Base-by-base conservation (phyloP, 2,888 invertebrate genomes). In the Drosophila conformis region DNA sequence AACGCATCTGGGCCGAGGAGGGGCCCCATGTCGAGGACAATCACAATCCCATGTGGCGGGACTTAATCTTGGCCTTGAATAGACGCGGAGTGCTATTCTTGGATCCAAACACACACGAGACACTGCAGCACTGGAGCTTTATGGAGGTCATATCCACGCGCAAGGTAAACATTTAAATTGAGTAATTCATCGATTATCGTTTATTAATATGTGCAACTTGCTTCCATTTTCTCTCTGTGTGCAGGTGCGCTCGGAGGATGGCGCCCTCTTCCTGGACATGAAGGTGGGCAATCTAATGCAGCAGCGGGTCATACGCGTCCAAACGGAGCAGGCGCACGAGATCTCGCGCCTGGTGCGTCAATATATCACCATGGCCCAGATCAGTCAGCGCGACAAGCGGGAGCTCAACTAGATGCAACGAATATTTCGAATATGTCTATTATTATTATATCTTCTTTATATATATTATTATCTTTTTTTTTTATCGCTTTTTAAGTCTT, bases 241-340 rank as follows among this genome's bases (percentile, higher is more conserved):
- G 10, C 91, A 95, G 95, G 96, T 96, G 36, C 95, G 98, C 75
- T 97, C 97, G 0, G 98, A 98, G 90, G 98, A 98, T 92, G 98
- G 98, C 77, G 96, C 97, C 2, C 94, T 98, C 73, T 98, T 96
- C 94, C 94, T 99, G 93, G 99, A 99, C 94, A 97, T 99, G 96
- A 99, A 99, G 93, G 97, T 98, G 91, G 99, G 99, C 38, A 98
- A 99, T 91, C 94, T 99, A 91, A 96, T 99, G 95, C 98, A 98
- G 93, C 99, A 99, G 94, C 95, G 98, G 83, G 98, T 99, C 89
- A 98, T 98, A 73, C 95, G 99, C 85, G 95, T 99, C 83, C 99
- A 99, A 93, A 99, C 99, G 1, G 98, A 99, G 93, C 97, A 99
- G 94, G 99, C 99, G 46, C 98, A 98, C 91, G 99, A 99, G 94